Evolutionary conservation across 2,113 vertebrate genomes (phyloP).

Genomic region (Xerus inauris): DNA sequence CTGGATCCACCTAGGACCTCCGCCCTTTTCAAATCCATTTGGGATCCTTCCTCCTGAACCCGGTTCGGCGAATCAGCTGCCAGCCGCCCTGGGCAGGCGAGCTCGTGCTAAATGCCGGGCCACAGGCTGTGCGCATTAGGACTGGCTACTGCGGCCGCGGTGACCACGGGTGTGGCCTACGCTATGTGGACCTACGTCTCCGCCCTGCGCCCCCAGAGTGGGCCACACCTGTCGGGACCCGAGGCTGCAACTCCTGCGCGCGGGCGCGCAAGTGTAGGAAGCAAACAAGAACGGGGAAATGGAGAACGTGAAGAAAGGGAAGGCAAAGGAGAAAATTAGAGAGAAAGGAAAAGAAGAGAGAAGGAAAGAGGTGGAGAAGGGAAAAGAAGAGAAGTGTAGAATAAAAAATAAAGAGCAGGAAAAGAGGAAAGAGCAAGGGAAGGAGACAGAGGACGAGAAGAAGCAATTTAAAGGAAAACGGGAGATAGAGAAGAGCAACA

Average conservation of each 20-base stretch:
- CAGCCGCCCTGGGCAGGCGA: neutral
- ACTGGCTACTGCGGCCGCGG: neutral
- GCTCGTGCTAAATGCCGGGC: neutral
- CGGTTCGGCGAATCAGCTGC: neutral
- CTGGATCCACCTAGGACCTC: neutral
- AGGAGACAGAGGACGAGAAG: neutral
- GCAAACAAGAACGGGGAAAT: neutral
- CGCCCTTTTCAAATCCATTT: too few species aligned
- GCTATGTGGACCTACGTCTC: constrained; percentile 16
- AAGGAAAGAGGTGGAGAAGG: neutral
- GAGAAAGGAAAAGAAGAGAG: neutral
- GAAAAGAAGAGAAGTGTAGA: neutral
- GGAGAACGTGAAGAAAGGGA: neutral
- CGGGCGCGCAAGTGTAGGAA: neutral
- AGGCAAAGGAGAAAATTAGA: neutral
- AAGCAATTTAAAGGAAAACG: accelerated
- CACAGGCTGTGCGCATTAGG: neutral
- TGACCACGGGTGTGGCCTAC: neutral
- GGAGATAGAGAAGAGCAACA: neutral
- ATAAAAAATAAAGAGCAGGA: neutral
- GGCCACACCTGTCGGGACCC: neutral
- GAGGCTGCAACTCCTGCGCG: neutral
- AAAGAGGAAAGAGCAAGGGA: neutral
- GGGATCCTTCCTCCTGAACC: too few species aligned
- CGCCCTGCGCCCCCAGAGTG: neutral